Evolutionary conservation across 2,797 vertebrate genomes (phyloP).

Genomic region (Falco concolor): DNA sequence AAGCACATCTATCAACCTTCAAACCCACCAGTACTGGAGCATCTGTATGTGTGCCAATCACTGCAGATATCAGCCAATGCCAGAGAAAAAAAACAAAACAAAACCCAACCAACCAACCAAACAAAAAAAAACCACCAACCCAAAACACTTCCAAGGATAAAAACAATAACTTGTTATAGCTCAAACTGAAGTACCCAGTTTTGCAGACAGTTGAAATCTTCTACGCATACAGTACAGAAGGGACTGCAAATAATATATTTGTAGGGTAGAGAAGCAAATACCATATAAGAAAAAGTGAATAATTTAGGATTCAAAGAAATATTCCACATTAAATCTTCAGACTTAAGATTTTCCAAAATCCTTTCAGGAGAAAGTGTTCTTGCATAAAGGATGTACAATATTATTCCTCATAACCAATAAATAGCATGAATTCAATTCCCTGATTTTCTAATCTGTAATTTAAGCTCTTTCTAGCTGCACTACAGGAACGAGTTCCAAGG

Average conservation of each 20-base stretch:
- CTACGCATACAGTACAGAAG: background rate
- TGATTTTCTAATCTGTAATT: background rate
- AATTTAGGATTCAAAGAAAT: background rate
- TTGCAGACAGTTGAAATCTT: background rate
- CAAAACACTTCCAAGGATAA: constrained; percentile 33
- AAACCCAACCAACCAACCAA: no score
- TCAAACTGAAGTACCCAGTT: background rate
- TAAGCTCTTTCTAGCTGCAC: background rate
- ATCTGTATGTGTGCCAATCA: constrained; percentile 1
- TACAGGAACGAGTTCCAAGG: background rate
- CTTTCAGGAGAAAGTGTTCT: background rate
- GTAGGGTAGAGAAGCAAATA: background rate
- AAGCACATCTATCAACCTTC: constrained; percentile 36
- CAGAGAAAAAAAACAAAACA: background rate
- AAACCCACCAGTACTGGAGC: background rate
- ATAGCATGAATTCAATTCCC: background rate
- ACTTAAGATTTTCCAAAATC: background rate
- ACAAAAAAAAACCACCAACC: no score
- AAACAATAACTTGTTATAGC: background rate
- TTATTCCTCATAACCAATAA: background rate
- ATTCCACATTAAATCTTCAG: background rate
- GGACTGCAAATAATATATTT: background rate
- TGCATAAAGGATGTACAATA: background rate
- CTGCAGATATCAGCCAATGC: background rate
- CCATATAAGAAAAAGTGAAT: background rate